phyloP scores from a whole-genome alignment of 2,888 invertebrate genomes.

The Lysandra bellargus region DNA sequence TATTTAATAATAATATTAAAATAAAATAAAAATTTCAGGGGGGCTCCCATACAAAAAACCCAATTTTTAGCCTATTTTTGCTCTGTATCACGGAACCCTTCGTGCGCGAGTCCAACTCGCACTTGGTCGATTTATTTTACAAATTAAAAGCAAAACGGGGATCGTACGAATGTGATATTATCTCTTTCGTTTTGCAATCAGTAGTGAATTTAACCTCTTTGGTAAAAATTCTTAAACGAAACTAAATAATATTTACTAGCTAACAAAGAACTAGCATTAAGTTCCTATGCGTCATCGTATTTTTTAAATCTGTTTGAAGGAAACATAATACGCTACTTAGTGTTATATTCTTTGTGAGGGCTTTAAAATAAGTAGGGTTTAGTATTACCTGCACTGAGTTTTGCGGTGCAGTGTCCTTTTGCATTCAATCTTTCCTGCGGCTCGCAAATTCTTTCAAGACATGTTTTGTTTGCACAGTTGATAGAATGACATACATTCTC shows the following conservation, averaged over 20 bases:
- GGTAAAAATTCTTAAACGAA: background rate
- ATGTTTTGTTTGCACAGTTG: conserved; percentile 65
- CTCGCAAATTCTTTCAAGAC: conserved; percentile 61
- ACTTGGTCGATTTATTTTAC: no score
- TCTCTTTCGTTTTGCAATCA: background rate
- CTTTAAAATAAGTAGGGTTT: conserved; percentile 4
- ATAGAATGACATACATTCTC: conserved; percentile 66
- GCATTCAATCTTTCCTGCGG: conserved; percentile 61
- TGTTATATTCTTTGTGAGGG: background rate
- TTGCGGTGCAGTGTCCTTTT: conserved; percentile 65
- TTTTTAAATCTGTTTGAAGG: conserved; percentile 14
- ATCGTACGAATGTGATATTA: no score
- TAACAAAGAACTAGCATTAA: background rate
- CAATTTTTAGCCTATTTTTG: no score
- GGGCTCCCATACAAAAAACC: no score
- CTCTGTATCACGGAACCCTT: no score
- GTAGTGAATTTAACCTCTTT: background rate
- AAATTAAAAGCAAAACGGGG: no score
- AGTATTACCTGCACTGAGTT: conserved; percentile 55
- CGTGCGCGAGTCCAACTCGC: no score
- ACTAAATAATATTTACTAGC: background rate
- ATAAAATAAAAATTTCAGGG: no score
- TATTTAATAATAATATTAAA: no score
- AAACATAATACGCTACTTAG: conserved; percentile 15
- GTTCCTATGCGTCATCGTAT: background rate